Evolutionary conservation across 2,797 vertebrate species (phyloP).

Genomic region (Poecilia velifera): DNA sequence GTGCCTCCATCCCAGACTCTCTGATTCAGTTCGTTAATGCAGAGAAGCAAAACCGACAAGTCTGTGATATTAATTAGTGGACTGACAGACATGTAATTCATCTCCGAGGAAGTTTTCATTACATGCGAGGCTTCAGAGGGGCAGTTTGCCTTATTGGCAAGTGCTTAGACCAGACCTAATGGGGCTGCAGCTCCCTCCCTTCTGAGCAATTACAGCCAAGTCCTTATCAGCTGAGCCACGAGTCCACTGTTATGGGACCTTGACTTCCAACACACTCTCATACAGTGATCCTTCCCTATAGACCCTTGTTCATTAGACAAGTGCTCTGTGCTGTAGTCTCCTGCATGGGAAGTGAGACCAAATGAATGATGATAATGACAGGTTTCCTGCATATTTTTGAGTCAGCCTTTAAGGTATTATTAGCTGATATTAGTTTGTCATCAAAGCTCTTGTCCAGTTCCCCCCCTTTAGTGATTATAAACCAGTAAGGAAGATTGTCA

Average conservation of each 20-base stretch:
- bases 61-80: slow-evolving; percentile 82
- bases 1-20: slow-evolving; percentile 47
- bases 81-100: slow-evolving; percentile 83
- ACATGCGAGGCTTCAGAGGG: slow-evolving; percentile 81
- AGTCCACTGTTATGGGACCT: slow-evolving; percentile 78
- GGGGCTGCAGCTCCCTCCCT: slow-evolving; percentile 78
- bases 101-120: slow-evolving; percentile 82
- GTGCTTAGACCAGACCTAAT: slow-evolving; percentile 79
- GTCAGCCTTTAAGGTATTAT: slow-evolving; percentile 75
- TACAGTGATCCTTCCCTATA: slow-evolving; percentile 71
- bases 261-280: slow-evolving; percentile 71
- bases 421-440: slow-evolving; percentile 75
- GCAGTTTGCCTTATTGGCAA: slow-evolving; percentile 83
- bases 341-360: slow-evolving; percentile 68
- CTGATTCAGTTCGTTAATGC: slow-evolving; percentile 61
- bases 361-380: slow-evolving; percentile 77
- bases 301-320: slow-evolving; percentile 79
- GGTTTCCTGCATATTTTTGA: slow-evolving; percentile 73
- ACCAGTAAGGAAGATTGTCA: slow-evolving; percentile 47
- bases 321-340: slow-evolving; percentile 66
- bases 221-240: slow-evolving; percentile 78
- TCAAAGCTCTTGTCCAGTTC: slow-evolving; percentile 45
- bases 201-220: slow-evolving; percentile 80
- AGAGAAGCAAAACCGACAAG: slow-evolving; percentile 66
- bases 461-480: slow-evolving; percentile 42